These are phyloP conservation scores for Phalera bucephala DNA, from an alignment of 2,888 invertebrate genomes.

Conservation along the genomic window DNA sequence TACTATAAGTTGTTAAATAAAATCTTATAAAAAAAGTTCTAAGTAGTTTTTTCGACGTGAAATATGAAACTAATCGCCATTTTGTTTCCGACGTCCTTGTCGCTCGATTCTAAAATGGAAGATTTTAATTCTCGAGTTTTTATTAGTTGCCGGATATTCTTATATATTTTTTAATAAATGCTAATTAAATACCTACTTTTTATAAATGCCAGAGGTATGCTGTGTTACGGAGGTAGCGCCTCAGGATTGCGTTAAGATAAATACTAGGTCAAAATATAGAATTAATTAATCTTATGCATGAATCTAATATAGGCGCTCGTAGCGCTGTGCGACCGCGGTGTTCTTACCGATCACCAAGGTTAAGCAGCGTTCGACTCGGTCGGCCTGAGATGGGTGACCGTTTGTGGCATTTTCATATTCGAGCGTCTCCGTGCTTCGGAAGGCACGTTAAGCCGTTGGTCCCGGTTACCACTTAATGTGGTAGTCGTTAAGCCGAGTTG, in stretches of 20 bases:
- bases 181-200: background rate
- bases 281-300: slow-evolving; percentile 33
- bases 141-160: too few relatives aligned
- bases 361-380: too few relatives aligned
- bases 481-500: too few relatives aligned
- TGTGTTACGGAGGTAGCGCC: slow-evolving; percentile 4
- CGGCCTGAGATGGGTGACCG: too few relatives aligned
- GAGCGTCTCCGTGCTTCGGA: too few relatives aligned
- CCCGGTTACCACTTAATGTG: too few relatives aligned
- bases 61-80: background rate
- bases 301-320: too few relatives aligned
- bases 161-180: background rate
- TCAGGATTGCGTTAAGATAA: slow-evolving; percentile 20
- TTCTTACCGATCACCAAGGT: too few relatives aligned
- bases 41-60: background rate
- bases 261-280: slow-evolving; percentile 29
- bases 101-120: background rate
- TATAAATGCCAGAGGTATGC: slow-evolving; percentile 14
- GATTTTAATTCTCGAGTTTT: background rate
- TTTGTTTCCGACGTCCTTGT: slow-evolving; percentile 2
- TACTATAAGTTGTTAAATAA: background rate
- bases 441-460: too few relatives aligned
- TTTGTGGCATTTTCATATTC: too few relatives aligned
- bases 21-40: background rate
- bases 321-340: too few relatives aligned